Evolutionary conservation across 23 tunicate genomes (phyloP).

Genomic region (Styela plicata): DNA sequence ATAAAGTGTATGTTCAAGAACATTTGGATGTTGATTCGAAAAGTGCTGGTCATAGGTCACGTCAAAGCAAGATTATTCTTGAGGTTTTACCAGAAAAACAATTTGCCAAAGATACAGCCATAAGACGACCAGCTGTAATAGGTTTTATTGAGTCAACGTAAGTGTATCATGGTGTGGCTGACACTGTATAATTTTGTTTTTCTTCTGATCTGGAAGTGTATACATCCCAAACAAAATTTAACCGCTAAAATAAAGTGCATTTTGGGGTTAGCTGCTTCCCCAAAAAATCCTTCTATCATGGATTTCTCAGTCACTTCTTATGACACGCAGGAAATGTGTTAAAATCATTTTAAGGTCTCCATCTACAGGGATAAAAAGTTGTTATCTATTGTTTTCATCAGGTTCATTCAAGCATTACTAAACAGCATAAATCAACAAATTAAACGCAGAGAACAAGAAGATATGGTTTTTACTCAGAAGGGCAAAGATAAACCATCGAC

Average conservation of each 20-base stretch:
- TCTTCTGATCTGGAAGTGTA: too few relatives aligned
- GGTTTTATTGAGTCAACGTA: constrained; percentile 60
- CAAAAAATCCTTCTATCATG: too few relatives aligned
- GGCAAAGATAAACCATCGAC: neutral
- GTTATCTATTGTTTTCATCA: too few relatives aligned
- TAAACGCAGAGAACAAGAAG: constrained; percentile 27
- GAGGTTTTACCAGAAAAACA: constrained; percentile 59
- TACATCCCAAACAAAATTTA: too few relatives aligned
- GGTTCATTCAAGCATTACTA: constrained; percentile 34
- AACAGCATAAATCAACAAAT: constrained; percentile 26
- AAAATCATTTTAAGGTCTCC: too few relatives aligned
- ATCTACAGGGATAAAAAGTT: too few relatives aligned
- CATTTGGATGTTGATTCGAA: constrained; percentile 34
- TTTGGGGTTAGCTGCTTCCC: too few relatives aligned
- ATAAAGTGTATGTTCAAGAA: constrained; percentile 55
- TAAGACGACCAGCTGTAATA: constrained; percentile 29
- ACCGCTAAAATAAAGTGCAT: too few relatives aligned
- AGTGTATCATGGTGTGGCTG: constrained; percentile 1
- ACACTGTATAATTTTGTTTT: neutral
- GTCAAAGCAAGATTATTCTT: constrained; percentile 37
- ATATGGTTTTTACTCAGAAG: constrained; percentile 28
- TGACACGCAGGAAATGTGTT: too few relatives aligned
- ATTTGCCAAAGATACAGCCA: constrained; percentile 45
- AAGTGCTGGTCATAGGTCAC: constrained; percentile 18
- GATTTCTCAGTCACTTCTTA: too few relatives aligned